These are phyloP conservation scores for Diarsia rubi DNA, from an alignment of 2,888 invertebrate genomes.

Conservation along the genomic window DNA sequence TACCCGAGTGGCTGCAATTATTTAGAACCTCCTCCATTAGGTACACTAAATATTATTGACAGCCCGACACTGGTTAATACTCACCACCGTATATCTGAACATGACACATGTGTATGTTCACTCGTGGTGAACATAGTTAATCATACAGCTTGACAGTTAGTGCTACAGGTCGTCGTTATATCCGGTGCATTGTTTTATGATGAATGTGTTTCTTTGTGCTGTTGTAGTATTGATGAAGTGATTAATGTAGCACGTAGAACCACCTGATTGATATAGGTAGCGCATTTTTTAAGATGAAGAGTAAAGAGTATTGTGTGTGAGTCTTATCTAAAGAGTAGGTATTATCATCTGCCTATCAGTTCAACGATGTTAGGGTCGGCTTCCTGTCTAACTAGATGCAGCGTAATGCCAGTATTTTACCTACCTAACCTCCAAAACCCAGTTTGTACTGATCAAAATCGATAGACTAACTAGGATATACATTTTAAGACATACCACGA, in stretches of 20 bases:
- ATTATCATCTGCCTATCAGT: too few relatives aligned
- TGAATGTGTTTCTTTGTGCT: neutral
- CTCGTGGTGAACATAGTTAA: constrained; percentile 13
- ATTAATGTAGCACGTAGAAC: neutral
- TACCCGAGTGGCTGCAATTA: too few relatives aligned
- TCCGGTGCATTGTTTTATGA: neutral
- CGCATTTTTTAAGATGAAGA: neutral
- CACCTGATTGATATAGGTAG: neutral
- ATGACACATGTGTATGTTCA: neutral
- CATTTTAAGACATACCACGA: too few relatives aligned
- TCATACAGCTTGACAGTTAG: constrained; percentile 29
- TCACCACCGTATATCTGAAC: constrained; percentile 8
- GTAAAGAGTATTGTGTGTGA: neutral
- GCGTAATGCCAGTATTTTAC: too few relatives aligned
- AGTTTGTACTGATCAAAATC: too few relatives aligned
- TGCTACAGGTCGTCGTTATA: neutral
- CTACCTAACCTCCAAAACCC: too few relatives aligned
- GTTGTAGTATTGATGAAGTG: neutral
- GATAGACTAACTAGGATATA: neutral
- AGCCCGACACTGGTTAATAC: neutral
- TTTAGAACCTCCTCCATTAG: too few relatives aligned
- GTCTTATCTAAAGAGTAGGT: too few relatives aligned
- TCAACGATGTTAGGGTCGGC: too few relatives aligned
- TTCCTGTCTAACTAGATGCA: too few relatives aligned
- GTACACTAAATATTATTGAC: constrained; percentile 1